phyloP scores from a whole-genome alignment of 1,140 invertebrate genomes.

The Steinernema feltiae region DNA sequence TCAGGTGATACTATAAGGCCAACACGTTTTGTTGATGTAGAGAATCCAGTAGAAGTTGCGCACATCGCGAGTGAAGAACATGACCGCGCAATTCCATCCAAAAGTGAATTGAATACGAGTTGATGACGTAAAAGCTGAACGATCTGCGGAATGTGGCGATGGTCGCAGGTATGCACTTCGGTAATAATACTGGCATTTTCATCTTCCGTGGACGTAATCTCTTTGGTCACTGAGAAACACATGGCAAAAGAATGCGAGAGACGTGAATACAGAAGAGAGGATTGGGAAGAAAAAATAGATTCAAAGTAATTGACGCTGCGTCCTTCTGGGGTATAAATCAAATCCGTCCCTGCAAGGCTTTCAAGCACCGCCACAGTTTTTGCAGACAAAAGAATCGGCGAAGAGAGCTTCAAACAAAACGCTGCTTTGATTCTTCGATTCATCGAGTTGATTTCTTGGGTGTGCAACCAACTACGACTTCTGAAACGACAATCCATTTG shows the following conservation, averaged over 20 bases:
- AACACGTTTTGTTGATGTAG: too few relatives aligned
- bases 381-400: background rate
- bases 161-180: background rate
- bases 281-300: background rate
- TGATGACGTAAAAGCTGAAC: background rate
- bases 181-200: background rate
- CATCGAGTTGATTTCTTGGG: background rate
- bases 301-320: background rate
- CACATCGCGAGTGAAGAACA: background rate
- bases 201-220: background rate
- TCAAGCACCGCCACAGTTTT: too few relatives aligned
- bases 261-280: background rate
- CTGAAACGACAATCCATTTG: background rate
- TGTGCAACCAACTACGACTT: background rate
- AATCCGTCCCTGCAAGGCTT: background rate
- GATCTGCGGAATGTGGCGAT: background rate
- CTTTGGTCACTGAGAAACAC: background rate
- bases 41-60: background rate
- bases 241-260: background rate
- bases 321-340: background rate
- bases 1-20: background rate
- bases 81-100: background rate
- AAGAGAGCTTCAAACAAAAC: background rate
- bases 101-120: background rate
- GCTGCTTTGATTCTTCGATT: background rate